phyloP scores from a whole-genome alignment of 2,797 vertebrate species.

The Sylvilagus floridanus region DNA sequence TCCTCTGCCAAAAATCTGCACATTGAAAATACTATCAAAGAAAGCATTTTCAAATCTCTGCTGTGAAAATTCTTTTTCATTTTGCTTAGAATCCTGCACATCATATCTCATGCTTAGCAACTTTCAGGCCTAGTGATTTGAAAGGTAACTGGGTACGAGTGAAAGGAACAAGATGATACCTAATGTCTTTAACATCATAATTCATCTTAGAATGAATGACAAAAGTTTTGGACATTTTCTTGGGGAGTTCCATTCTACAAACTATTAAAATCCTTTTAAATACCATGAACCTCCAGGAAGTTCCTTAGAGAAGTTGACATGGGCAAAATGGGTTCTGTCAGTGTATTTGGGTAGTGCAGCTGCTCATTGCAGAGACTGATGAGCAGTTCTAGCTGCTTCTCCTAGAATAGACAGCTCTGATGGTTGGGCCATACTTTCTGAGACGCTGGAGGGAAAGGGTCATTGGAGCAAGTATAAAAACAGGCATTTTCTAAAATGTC shows the following conservation, averaged over 20 bases:
- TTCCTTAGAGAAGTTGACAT: background rate
- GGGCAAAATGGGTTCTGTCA: background rate
- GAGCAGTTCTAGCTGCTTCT: background rate
- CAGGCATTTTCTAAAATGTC: background rate
- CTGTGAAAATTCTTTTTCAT: background rate
- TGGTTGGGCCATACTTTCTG: no score
- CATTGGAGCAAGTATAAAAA: background rate
- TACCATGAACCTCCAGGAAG: background rate
- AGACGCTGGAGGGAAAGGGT: background rate
- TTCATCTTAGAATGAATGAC: background rate
- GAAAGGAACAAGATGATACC: background rate
- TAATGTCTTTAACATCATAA: background rate
- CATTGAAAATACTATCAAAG: background rate
- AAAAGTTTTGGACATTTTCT: background rate
- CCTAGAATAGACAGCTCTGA: background rate
- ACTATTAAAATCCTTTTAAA: constrained; percentile 19
- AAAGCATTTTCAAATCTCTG: background rate
- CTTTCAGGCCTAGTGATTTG: background rate
- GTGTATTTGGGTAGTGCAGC: background rate
- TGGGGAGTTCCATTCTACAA: background rate
- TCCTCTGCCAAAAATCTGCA: background rate
- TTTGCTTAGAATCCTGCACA: background rate
- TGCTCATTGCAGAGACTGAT: background rate
- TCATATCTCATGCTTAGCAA: background rate
- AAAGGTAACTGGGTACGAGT: background rate